phyloP scores from a whole-genome alignment of 2,113 vertebrate genomes.

The Fregetta grallaria region DNA sequence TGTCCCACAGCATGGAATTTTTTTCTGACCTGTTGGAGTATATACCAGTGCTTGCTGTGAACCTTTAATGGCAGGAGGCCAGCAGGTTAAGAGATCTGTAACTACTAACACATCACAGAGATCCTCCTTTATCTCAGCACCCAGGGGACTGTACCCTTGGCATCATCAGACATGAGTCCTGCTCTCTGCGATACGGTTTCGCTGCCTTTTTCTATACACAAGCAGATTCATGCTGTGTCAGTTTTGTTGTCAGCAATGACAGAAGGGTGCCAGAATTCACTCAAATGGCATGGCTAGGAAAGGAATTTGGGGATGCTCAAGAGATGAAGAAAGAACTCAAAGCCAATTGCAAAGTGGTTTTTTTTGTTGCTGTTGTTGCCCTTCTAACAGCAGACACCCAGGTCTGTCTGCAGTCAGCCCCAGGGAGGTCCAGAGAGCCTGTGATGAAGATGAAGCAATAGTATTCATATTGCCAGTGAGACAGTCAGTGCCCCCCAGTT shows the following conservation, averaged over 20 bases:
- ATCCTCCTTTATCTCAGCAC: constrained; percentile 3
- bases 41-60: background rate
- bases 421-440: constrained; percentile 14
- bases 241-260: constrained; percentile 10
- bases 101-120: background rate
- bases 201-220: background rate
- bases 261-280: constrained; percentile 44
- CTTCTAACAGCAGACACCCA: background rate
- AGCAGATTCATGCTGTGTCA: background rate
- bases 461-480: constrained; percentile 32
- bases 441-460: constrained; percentile 14
- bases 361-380: background rate
- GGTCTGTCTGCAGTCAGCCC: constrained; percentile 22
- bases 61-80: background rate
- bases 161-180: background rate
- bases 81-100: constrained; percentile 12
- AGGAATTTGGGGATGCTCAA: background rate
- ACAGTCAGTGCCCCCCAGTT: constrained; percentile 31
- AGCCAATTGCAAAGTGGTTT: constrained; percentile 3
- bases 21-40: background rate
- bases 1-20: background rate
- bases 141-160: background rate
- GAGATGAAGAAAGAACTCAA: constrained; percentile 2
- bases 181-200: background rate
- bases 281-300: constrained; percentile 20